Percentiles rank a stretch among this genome's conserved stretches.
These are phyloP conservation scores for Odontothrips loti DNA, from an alignment of 2,888 invertebrate genomes.

Conservation along the genomic window DNA sequence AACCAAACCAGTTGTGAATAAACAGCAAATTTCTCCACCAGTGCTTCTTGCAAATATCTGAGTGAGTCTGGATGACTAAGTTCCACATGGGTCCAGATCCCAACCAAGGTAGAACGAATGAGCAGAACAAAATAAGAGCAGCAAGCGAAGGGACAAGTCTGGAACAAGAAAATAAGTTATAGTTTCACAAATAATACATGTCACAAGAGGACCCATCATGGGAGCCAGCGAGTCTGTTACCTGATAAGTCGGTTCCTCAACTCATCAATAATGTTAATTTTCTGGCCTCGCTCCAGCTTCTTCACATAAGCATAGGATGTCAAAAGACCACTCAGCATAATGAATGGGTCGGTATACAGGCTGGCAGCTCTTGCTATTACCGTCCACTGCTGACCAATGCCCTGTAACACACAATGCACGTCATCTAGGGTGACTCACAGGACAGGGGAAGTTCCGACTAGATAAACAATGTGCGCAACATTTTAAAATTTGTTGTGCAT, in stretches of 20 bases:
- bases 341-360: slow-evolving; percentile 66
- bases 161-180: slow-evolving; percentile 40
- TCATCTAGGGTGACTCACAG: no score
- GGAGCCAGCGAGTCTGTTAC: slow-evolving; percentile 38
- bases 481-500: no score
- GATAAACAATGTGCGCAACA: slow-evolving; percentile 11
- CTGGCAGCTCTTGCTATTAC: slow-evolving; percentile 64
- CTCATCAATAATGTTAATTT: slow-evolving; percentile 56
- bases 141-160: slow-evolving; percentile 61
- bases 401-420: slow-evolving; percentile 45
- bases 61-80: slow-evolving; percentile 61
- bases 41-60: slow-evolving; percentile 61
- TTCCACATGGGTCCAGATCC: slow-evolving; percentile 67
- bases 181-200: not conserved
- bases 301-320: slow-evolving; percentile 61
- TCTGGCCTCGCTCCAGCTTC: slow-evolving; percentile 53
- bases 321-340: slow-evolving; percentile 64
- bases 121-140: slow-evolving; percentile 63
- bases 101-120: slow-evolving; percentile 59
- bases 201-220: not conserved
- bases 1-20: slow-evolving; percentile 69
- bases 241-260: slow-evolving; percentile 59
- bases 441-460: no score
- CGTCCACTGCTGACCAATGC: slow-evolving; percentile 60
- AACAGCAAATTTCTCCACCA: slow-evolving; percentile 70